phyloP scores from a whole-genome alignment of 2,888 invertebrate genomes.

The Papilio demoleus region DNA sequence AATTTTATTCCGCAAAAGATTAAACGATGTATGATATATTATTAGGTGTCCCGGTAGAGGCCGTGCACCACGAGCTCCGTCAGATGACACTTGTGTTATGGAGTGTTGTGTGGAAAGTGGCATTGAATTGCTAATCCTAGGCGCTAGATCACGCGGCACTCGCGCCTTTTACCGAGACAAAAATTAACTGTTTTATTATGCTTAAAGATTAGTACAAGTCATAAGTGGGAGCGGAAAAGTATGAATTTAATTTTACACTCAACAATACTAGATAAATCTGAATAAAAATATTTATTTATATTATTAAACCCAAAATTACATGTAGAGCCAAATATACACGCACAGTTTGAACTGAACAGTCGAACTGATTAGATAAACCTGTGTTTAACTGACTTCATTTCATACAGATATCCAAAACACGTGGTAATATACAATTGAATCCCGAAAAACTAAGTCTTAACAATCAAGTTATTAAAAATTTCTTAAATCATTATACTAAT shows the following conservation, averaged over 20 bases:
- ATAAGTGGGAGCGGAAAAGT: background rate
- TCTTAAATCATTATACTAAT: too few relatives aligned
- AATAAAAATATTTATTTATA: too few relatives aligned
- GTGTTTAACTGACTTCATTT: too few relatives aligned
- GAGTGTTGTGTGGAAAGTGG: constrained; percentile 22
- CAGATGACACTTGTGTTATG: background rate
- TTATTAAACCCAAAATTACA: too few relatives aligned
- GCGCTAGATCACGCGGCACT: constrained; percentile 49
- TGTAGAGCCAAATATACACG: too few relatives aligned
- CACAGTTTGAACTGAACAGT: too few relatives aligned
- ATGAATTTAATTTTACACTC: background rate
- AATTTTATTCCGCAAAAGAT: too few relatives aligned
- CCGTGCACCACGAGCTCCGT: background rate
- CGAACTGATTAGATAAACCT: too few relatives aligned
- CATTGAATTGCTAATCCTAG: constrained; percentile 50
- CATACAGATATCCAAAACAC: too few relatives aligned
- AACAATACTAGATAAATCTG: background rate
- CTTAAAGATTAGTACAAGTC: background rate
- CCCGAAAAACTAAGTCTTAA: too few relatives aligned
- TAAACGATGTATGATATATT: background rate
- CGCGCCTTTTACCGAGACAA: constrained; percentile 39
- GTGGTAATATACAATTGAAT: too few relatives aligned
- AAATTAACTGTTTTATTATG: constrained; percentile 41
- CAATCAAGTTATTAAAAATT: too few relatives aligned
- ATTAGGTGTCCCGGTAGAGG: background rate